Conservation (phyloP, 2,888 invertebrate species). For the Druceiella hillmani region DNA sequence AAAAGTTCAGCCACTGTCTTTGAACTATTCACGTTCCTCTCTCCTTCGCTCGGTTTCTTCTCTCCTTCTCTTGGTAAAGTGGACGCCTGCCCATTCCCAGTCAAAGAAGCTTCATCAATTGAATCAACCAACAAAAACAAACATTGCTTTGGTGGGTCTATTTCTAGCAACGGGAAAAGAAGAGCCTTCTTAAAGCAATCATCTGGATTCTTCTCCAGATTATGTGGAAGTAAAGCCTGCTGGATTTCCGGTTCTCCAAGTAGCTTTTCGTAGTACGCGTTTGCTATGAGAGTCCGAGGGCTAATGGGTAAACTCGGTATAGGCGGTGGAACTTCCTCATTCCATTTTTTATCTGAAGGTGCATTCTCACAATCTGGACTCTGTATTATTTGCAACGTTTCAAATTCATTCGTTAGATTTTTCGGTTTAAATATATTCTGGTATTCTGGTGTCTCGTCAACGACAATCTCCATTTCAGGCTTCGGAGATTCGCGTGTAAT, state of each 20-base stretch:
- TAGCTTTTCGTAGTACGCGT: constrained; percentile 75
- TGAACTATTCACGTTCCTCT: constrained; percentile 41
- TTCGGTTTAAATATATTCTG: constrained; percentile 35
- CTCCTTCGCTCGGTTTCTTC: constrained; percentile 19
- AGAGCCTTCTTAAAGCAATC: constrained; percentile 87
- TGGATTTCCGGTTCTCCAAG: constrained; percentile 76
- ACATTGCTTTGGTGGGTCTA: constrained; percentile 81
- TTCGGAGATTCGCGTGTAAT: not conserved
- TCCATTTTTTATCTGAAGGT: constrained; percentile 30
- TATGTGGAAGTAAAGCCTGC: constrained; percentile 71
- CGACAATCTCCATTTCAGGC: constrained; percentile 2
- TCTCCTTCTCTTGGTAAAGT: constrained; percentile 20
- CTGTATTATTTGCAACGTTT: constrained; percentile 12
- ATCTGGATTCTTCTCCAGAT: constrained; percentile 83
- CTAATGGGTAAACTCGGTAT: constrained; percentile 48
- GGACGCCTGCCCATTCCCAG: constrained; percentile 10
- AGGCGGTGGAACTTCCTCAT: constrained; percentile 41
- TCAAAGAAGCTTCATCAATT: constrained; percentile 66
- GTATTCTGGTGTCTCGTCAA: constrained; percentile 38
- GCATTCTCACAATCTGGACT: constrained; percentile 27
- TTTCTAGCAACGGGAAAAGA: constrained; percentile 78
- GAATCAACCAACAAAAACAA: constrained; percentile 87
- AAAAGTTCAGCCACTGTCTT: constrained; percentile 77
- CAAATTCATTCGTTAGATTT: constrained; percentile 19
- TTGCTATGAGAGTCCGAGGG: constrained; percentile 52